A percentile compares a stretch with the other conserved stretches of the same genome.
phyloP scores from a whole-genome alignment of 2,888 invertebrate genomes.

The Melinaea marsaeus region DNA sequence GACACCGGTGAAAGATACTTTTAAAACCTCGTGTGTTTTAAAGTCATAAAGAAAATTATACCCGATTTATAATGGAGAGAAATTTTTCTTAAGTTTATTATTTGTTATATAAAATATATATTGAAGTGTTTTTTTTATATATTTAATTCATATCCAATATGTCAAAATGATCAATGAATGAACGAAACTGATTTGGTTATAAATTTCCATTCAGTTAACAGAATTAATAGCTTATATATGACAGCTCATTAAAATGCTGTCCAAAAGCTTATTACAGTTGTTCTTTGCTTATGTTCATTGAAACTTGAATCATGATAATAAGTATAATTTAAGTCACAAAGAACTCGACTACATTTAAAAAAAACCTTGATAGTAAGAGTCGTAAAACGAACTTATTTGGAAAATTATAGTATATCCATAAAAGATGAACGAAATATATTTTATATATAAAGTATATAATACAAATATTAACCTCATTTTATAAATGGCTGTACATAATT shows the following conservation, averaged over 20 bases:
- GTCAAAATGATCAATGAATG: constrained; percentile 3
- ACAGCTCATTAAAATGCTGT: constrained; percentile 7
- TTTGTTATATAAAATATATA: background rate
- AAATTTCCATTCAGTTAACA: constrained; percentile 2
- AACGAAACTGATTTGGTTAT: background rate
- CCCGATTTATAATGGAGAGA: too few species aligned
- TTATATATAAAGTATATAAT: background rate
- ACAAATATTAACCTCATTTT: background rate
- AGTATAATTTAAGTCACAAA: background rate
- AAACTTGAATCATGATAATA: constrained; percentile 1
- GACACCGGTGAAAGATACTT: too few species aligned
- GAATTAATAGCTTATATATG: constrained; percentile 4
- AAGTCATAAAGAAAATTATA: too few species aligned
- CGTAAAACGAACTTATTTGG: background rate
- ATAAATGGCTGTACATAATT: background rate
- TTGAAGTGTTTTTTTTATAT: background rate
- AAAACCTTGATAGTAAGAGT: background rate
- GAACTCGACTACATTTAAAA: background rate
- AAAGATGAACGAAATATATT: background rate
- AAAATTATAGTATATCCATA: background rate
- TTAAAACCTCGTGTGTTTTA: too few species aligned
- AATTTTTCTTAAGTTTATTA: background rate
- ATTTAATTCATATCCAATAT: background rate
- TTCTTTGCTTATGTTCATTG: background rate
- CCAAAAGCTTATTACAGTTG: background rate